Percentiles rank a stretch among this genome's conserved stretches.
These are phyloP conservation scores for Ips typographus DNA, from an alignment of 1,140 invertebrate genomes.

Conservation along the genomic window DNA sequence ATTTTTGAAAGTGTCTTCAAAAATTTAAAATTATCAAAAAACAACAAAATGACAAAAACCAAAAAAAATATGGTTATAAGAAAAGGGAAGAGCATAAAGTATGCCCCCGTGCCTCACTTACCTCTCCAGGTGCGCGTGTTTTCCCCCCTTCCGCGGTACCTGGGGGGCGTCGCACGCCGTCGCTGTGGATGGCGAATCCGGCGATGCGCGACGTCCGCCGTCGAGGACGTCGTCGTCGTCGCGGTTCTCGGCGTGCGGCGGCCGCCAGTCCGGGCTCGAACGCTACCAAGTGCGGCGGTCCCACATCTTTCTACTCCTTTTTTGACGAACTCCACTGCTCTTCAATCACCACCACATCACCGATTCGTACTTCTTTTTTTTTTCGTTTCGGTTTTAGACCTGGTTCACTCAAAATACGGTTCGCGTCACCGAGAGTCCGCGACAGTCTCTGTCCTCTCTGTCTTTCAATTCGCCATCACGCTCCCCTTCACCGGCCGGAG, in stretches of 20 bases:
- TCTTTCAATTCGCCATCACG: conserved; percentile 35
- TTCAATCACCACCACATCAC: conserved; percentile 12
- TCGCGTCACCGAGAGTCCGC: conserved; percentile 12
- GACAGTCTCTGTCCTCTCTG: conserved; percentile 22
- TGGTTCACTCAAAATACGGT: conserved; percentile 10
- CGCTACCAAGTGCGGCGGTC: conserved; percentile 52
- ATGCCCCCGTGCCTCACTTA: conserved; percentile 3
- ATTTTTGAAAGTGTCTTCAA: no score
- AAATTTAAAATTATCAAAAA: no score
- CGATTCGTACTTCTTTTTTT: not conserved
- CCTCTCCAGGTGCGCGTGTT: not conserved
- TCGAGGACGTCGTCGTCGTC: conserved; percentile 22
- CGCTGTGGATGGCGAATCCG: conserved; percentile 14
- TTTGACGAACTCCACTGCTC: conserved; percentile 44
- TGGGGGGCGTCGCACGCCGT: conserved; percentile 21
- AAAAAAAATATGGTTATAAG: no score
- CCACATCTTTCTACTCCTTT: conserved; percentile 42
- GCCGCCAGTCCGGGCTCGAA: conserved; percentile 51
- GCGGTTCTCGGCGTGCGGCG: conserved; percentile 31
- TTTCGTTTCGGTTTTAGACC: conserved; percentile 14
- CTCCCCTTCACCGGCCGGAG: not conserved
- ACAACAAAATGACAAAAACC: no score
- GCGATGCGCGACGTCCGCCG: conserved; percentile 15
- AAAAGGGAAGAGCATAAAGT: not conserved
- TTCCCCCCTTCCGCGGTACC: conserved; percentile 13